Conservation (phyloP, 2,113 vertebrate genomes). For the Heloderma charlesbogerti region DNA sequence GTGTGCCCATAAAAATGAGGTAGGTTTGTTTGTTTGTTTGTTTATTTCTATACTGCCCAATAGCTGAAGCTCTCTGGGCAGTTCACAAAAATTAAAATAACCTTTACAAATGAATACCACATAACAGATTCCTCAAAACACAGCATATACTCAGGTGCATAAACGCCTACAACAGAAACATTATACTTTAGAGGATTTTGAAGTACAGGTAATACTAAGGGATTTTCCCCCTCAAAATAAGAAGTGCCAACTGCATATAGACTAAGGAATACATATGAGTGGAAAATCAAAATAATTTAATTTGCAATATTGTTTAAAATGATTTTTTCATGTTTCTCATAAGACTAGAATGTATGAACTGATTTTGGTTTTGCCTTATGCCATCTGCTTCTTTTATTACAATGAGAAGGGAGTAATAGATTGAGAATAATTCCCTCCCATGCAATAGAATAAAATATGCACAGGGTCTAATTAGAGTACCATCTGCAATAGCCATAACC, state of each 20-base stretch:
- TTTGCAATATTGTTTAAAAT: constrained; percentile 37
- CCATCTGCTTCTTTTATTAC: constrained; percentile 34
- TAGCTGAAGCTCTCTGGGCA: too few relatives aligned
- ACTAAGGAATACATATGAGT: neutral
- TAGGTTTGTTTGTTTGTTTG: too few relatives aligned
- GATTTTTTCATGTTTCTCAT: constrained; percentile 26
- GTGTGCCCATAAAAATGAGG: neutral
- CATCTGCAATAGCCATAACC: constrained; percentile 14
- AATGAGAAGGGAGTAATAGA: constrained; percentile 21
- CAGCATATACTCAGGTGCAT: neutral
- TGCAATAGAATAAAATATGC: constrained; percentile 34
- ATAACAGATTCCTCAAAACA: neutral
- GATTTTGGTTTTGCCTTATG: constrained; percentile 25
- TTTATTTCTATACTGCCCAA: too few relatives aligned
- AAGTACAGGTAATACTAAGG: neutral
- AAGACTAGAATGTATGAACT: constrained; percentile 10
- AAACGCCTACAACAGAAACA: neutral
- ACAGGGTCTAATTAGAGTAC: constrained; percentile 17
- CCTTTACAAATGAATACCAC: neutral
- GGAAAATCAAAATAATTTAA: constrained; percentile 31
- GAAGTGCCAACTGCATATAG: neutral
- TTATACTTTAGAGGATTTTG: neutral
- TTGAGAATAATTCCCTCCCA: constrained; percentile 29
- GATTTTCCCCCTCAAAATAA: neutral
- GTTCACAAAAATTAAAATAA: too few relatives aligned